Evolutionary conservation across 2,113 vertebrate species (phyloP).

Genomic region (Desmodus rotundus): DNA sequence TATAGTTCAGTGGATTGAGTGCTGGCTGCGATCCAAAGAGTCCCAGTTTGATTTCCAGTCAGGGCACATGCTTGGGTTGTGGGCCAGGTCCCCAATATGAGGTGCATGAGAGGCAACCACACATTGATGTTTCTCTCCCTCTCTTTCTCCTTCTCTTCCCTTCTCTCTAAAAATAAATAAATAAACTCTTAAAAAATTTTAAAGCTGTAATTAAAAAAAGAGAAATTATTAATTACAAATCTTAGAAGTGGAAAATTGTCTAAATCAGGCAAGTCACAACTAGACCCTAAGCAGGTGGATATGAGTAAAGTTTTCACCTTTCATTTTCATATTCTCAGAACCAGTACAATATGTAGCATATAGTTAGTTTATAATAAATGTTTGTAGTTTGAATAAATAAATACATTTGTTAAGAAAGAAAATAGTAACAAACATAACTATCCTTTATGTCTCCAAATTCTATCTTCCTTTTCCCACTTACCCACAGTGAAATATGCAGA

Average conservation of each 20-base stretch:
- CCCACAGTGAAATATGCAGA: too few species aligned
- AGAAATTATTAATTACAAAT: background rate
- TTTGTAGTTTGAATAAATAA: background rate
- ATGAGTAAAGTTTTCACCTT: background rate
- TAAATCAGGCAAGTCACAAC: background rate
- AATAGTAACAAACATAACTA: background rate
- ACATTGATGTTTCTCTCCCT: too few species aligned
- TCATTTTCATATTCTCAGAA: background rate
- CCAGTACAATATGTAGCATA: background rate
- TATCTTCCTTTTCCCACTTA: background rate
- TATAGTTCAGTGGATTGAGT: too few species aligned
- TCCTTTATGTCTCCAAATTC: background rate
- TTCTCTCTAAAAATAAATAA: too few species aligned
- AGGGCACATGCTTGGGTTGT: too few species aligned
- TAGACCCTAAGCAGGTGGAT: background rate
- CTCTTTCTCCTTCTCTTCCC: too few species aligned
- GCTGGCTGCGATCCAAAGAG: too few species aligned
- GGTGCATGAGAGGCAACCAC: too few species aligned
- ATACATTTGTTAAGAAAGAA: background rate
- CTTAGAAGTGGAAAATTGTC: background rate
- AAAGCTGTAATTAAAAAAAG: too few species aligned
- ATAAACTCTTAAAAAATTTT: too few species aligned
- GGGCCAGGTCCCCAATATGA: too few species aligned
- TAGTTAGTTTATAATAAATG: background rate
- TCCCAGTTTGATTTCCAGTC: too few species aligned